Evolutionary conservation across 2,113 vertebrate species (phyloP), one percentile per base, ranked within the genome.

Genomic region (Petroica traversi): DNA sequence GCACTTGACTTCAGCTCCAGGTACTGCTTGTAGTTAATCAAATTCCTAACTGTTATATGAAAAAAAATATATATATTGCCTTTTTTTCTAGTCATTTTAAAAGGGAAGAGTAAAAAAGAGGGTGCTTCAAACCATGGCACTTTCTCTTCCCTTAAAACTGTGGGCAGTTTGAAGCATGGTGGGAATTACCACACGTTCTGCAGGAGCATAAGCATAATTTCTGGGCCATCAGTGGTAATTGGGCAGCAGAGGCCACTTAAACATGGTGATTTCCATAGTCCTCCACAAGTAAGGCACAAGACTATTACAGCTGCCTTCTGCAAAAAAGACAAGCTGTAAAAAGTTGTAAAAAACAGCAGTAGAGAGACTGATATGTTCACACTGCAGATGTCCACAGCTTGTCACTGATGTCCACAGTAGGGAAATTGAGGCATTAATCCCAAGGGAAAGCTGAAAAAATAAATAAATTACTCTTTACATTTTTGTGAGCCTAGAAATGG

Each of bases 141-240:
- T 55, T 68, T 94, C 45, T 31, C 31, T 77, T 71, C 23, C 19
- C 20, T 64, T 87, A 54, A 82, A 85, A 81, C 9, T 6, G 69
- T 14, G 4, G 5, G 8, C 29, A 90, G 4, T 7, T 83, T 68
- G 36, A 88, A 75, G 24, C 45, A 24, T 4, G 5, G 13, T 36
- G 23, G 40, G 38, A 88, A 83, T 62, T 20, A 28, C 14, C 0
- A 0, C 14, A 55, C 0, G 0, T 41, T 40, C 15, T 29, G 14
- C 22, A 61, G n/a, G 22, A 88, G 3, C 2, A 14, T 7, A 5
- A 41, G 9, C 5, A 6, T 41, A 3, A 52, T 71, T 92, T 89
- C 40, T 26, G 20, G 28, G 14, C 12, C n/a, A 58, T 18, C 62
- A 52, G 11, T 63, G 36, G 63, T 31, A 85, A 51, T 2, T 1